Conservation (phyloP, 2,113 vertebrate genomes). For the Agapornis roseicollis region DNA sequence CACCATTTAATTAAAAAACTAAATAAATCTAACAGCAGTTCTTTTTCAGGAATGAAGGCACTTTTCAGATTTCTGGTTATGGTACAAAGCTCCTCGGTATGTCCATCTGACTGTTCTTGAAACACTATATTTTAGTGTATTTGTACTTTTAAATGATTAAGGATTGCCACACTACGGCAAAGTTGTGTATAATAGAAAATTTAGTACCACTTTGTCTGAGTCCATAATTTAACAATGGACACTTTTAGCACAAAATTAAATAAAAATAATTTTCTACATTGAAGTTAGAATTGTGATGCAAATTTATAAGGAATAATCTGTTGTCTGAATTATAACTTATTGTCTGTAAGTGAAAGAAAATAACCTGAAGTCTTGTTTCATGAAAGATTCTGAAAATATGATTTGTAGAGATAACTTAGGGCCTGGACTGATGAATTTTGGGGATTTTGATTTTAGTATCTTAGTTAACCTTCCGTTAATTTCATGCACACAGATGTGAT, state of each 20-base stretch:
- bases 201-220: not conserved
- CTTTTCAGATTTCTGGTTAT: conserved; percentile 1
- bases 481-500: accelerated
- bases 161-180: not conserved
- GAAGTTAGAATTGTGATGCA: not conserved
- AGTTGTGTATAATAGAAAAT: not conserved
- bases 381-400: not conserved
- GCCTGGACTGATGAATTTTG: not conserved
- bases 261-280: conserved; percentile 14
- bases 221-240: not conserved
- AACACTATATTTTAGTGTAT: not conserved
- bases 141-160: not conserved
- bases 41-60: not conserved
- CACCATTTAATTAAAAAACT: not conserved
- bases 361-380: not conserved
- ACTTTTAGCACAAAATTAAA: not conserved
- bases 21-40: not conserved
- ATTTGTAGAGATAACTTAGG: not conserved
- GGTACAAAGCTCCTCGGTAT: not conserved
- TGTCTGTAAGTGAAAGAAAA: not conserved
- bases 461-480: not conserved
- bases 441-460: not conserved
- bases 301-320: not conserved
- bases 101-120: not conserved
- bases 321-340: not conserved